These are phyloP conservation scores for Calameuta pallipes DNA, from an alignment of 2,888 invertebrate species.

Conservation along the genomic window DNA sequence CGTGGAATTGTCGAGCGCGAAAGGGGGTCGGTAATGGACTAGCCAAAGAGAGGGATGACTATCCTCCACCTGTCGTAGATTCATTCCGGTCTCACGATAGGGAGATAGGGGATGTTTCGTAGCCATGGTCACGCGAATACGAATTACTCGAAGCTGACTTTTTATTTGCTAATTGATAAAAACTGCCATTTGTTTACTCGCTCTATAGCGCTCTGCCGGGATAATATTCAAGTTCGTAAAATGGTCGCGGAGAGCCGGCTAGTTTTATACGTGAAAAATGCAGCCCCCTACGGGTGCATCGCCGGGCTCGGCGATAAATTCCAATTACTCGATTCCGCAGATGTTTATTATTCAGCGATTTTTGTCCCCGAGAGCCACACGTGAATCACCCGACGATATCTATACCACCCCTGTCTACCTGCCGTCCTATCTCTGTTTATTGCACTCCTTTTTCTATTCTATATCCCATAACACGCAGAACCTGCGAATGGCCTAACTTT, in stretches of 20 bases:
- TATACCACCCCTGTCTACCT: not conserved
- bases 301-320: not conserved
- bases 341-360: constrained; percentile 3
- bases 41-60: not conserved
- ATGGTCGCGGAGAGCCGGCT: not conserved
- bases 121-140: not conserved
- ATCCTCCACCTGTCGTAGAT: not conserved
- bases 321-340: constrained; percentile 4
- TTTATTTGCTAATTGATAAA: not conserved
- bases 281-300: not conserved
- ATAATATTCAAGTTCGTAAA: not conserved
- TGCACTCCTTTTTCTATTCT: not conserved
- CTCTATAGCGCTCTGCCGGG: not conserved
- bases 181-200: not conserved
- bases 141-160: not conserved
- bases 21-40: not conserved
- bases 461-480: not conserved
- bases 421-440: not conserved
- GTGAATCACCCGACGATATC: not conserved
- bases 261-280: constrained; percentile 1
- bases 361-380: not conserved
- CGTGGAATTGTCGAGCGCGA: not conserved
- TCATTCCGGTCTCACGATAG: not conserved
- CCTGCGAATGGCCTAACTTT: not conserved
- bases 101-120: not conserved